A percentile compares a stretch with the other conserved stretches of the same genome.
Conservation (phyloP, 2,888 invertebrate species). For the Lamellibrachia columna region DNA sequence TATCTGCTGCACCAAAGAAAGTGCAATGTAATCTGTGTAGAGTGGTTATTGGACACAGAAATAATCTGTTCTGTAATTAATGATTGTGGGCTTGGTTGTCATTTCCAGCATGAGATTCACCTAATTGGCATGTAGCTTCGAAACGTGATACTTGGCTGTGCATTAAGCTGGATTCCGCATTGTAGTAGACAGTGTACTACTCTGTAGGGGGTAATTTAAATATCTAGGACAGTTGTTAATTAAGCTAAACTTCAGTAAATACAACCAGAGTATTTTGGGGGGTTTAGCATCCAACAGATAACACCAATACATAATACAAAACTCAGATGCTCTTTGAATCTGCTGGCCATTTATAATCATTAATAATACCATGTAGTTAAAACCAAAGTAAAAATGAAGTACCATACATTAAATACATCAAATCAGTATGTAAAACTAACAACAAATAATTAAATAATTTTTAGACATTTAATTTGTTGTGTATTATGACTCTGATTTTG, state of each 20-base stretch:
- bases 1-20: background rate
- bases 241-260: background rate
- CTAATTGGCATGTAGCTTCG: background rate
- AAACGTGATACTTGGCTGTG: background rate
- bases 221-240: conserved; percentile 7
- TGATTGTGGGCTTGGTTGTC: background rate
- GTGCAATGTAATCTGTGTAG: background rate
- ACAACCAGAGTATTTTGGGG: background rate
- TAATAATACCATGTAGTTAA: too few relatives aligned
- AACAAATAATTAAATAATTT: too few relatives aligned
- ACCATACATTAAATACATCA: too few relatives aligned
- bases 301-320: background rate
- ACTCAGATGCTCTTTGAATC: too few relatives aligned
- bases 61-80: conserved; percentile 6
- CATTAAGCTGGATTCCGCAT: background rate
- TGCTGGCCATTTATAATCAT: too few relatives aligned
- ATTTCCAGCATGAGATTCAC: background rate
- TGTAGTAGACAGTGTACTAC: background rate
- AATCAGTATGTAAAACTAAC: too few relatives aligned
- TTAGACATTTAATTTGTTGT: too few relatives aligned
- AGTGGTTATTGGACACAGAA: background rate
- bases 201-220: background rate
- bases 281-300: background rate
- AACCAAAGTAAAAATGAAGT: too few relatives aligned
- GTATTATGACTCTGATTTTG: too few relatives aligned